Base-by-base conservation (phyloP, 1,140 invertebrate species). In the Saxidomus purpurata region DNA sequence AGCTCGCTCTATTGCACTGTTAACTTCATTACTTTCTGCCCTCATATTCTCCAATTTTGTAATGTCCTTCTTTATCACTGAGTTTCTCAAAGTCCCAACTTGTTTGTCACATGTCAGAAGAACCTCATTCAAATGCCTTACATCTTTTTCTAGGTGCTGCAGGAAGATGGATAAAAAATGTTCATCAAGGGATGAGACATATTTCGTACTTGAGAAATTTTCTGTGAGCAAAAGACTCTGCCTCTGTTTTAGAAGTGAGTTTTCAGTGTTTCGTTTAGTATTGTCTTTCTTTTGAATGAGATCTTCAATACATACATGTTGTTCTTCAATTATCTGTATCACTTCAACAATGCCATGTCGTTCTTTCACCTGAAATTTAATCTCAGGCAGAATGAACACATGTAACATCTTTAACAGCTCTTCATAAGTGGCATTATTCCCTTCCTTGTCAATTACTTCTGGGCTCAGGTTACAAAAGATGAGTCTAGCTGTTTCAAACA, bases 221-320 rank as follows among this genome's bases (percentile, higher is more conserved):
- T 82, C 87, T 34, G 40, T 76, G 13, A 47, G 63, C 28, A 89
- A 40, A 76, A 89, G 28, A 25, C 67, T 77, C 31, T 89, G 43
- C 31, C 87, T 74, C 49, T 83, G 80, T 34, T 83, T 84, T 9
- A 40, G 34, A 15, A 89, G 47, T 6, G 87, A 89, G 40, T 89
- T 89, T 77, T 89, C 87, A 28, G 79, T 89, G 38, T 89, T 89
- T 47, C 80, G 59, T 63, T 89, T 89, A 13, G 69, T 47, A 13
- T 55, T 82, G 34, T 83, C 87, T 38, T 89, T 89, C 19, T 77
- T 71, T 15, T 84, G 63, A 1, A 89, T 89, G n/a, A 36, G 28
- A 74, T 63, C 55, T 63, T 89, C 87, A 34, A 89, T 77, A 55
- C 61, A 22, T 63, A 34, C 71, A 84, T 83, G 87, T 17, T 76